Evolutionary conservation across 1,140 invertebrate species (phyloP).

Genomic region (Zaprionus taronus): DNA sequence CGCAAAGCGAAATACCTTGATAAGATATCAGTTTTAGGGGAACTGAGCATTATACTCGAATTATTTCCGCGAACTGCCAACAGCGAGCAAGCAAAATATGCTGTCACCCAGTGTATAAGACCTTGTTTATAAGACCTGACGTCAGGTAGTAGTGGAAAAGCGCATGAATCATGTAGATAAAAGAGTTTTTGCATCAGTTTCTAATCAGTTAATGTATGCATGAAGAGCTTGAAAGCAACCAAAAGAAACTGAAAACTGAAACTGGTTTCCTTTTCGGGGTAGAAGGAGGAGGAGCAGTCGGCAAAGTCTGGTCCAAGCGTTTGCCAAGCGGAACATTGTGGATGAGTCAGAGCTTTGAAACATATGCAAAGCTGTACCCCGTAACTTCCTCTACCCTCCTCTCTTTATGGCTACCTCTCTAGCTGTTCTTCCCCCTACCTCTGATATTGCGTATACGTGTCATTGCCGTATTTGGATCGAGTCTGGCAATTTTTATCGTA

Average conservation of each 20-base stretch:
- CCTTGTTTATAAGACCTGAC: conserved; percentile 16
- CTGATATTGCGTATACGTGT: conserved; percentile 72
- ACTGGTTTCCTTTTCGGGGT: conserved; percentile 63
- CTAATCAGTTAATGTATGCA: conserved; percentile 50
- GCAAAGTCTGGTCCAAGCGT: conserved; percentile 20
- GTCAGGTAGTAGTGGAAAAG: conserved; percentile 29
- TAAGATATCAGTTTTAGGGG: conserved; percentile 47
- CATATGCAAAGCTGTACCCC: conserved; percentile 29
- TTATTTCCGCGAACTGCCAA: conserved; percentile 56
- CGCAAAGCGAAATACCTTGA: conserved; percentile 38
- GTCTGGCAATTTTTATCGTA: conserved; percentile 41
- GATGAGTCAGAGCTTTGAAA: conserved; percentile 57
- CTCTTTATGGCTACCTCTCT: not conserved
- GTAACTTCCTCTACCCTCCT: not conserved
- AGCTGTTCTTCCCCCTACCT: conserved; percentile 4
- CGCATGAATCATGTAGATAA: conserved; percentile 47
- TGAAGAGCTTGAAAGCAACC: not conserved
- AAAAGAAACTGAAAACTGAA: conserved; percentile 35
- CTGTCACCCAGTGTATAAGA: conserved; percentile 12
- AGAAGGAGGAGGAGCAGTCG: not conserved
- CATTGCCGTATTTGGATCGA: conserved; percentile 72
- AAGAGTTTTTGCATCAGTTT: conserved; percentile 46
- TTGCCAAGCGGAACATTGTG: conserved; percentile 35
- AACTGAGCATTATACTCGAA: conserved; percentile 2
- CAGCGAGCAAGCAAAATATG: conserved; percentile 6